A percentile compares a stretch with the other conserved stretches of the same genome.
These are phyloP conservation scores for Aporrectodea caliginosa DNA, from an alignment of 1,140 invertebrate genomes.

Conservation along the genomic window DNA sequence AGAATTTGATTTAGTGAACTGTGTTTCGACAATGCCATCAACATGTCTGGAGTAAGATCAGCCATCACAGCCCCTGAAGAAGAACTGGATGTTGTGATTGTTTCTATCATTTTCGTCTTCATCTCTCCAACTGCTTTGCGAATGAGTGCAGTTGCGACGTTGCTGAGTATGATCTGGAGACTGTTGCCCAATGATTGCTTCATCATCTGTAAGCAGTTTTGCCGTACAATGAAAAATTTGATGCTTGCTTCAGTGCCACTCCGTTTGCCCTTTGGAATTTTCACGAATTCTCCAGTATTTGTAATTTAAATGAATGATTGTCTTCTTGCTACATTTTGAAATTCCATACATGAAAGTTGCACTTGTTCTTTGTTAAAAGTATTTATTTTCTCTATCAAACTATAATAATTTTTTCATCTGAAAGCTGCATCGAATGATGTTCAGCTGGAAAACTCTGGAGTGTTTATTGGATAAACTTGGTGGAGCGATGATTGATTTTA, in stretches of 20 bases:
- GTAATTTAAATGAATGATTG: background rate
- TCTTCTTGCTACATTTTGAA: background rate
- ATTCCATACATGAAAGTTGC: background rate
- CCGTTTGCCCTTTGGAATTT: background rate
- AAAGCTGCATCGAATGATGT: no score
- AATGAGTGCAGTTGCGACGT: background rate
- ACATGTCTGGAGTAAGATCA: background rate
- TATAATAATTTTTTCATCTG: no score
- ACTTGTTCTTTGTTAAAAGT: no score
- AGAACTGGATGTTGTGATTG: background rate
- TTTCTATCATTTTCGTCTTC: background rate
- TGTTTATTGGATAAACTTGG: no score
- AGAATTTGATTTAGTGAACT: background rate
- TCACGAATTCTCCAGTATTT: background rate
- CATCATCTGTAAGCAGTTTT: background rate
- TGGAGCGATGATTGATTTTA: no score
- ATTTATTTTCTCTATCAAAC: no score
- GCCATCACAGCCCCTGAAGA: background rate
- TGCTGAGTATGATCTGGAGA: slow-evolving; percentile 1
- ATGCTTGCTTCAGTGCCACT: background rate
- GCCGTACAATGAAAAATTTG: background rate
- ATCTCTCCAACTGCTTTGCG: background rate
- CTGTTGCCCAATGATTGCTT: background rate
- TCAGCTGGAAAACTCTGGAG: no score
- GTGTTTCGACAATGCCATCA: background rate